These are phyloP conservation scores for Gymnopithys bicolor DNA, from an alignment of 2,797 vertebrate species.

Conservation along the genomic window DNA sequence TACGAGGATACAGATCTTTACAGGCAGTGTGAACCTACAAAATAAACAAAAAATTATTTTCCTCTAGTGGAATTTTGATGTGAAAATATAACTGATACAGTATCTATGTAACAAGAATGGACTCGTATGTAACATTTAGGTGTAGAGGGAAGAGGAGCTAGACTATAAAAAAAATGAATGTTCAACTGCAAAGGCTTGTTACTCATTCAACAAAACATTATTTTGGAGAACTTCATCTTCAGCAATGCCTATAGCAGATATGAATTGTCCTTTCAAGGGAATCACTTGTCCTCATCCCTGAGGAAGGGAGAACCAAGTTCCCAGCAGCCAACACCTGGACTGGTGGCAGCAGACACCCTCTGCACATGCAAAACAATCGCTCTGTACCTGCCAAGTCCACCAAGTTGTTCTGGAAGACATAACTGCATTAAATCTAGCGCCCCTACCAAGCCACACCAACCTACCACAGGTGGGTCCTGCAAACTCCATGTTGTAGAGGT, in stretches of 20 bases:
- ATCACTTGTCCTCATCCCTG: neutral
- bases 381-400: neutral
- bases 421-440: neutral
- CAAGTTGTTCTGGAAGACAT: neutral
- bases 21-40: conserved; percentile 95
- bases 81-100: neutral
- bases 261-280: neutral
- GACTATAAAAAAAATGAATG: neutral
- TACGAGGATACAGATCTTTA: conserved; percentile 91
- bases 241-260: neutral
- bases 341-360: neutral
- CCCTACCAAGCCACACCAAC: neutral
- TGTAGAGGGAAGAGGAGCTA: neutral
- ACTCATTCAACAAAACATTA: neutral
- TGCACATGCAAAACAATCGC: neutral
- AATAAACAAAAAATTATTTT: conserved; percentile 29
- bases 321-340: neutral
- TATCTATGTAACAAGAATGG: neutral
- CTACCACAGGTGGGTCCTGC: neutral
- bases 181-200: neutral
- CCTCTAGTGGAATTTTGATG: neutral
- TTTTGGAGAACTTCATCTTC: neutral
- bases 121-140: neutral
- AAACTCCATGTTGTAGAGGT: neutral
- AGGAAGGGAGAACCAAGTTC: neutral